Base-by-base conservation (phyloP, 2,888 invertebrate genomes). In the Drosophila paramelanica region DNA sequence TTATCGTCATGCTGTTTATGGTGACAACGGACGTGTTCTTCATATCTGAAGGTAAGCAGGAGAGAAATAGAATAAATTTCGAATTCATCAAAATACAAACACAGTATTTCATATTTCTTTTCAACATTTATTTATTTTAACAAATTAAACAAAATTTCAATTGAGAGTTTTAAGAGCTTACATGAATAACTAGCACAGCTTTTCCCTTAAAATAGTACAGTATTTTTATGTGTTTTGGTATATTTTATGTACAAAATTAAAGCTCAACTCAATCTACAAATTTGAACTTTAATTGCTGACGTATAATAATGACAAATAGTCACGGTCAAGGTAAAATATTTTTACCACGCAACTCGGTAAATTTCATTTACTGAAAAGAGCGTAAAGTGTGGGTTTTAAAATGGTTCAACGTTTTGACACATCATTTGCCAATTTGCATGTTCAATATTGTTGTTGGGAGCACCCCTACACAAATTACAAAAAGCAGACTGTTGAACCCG, bases 251-350 rank as follows among this genome's bases (percentile, higher is more conserved):
- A 25, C 5, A 67, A 17, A 52, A 49, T 67, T 67, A 39, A 59
- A 47, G 20, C 33, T 47, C 25, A 7, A 43, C 23, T 23, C 4
- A 27, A 23, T 69, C 51, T 55, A 43, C 20, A 52, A 41, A 0
- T 36, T 8, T 36, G 3, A 31, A 25, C 20, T 36, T 45, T n/a
- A 47, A 7, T 31, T 31, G 38, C 10, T 23, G 23, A 20, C 36
- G 14, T 33, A 23, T 27, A 41, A 49, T 38, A 49, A 17, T 55
- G 31, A 46, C n/a, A 67, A 57, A 50, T 58, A 58, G 57, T 67
- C 74, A 77, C 67, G 78, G 74, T 74, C 74, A 74, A 74, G 78
- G 77, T 45, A 73, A 64, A 47, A 50, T 13, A 55, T 31, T 52
- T 55, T 43, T 36, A 36, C 7, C n/a, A 67, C 53, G 11, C 20